These are phyloP conservation scores for Apostichopus japonicus DNA, from an alignment of 35 echinoderm and acorn worm genomes.

Conservation along the genomic window DNA sequence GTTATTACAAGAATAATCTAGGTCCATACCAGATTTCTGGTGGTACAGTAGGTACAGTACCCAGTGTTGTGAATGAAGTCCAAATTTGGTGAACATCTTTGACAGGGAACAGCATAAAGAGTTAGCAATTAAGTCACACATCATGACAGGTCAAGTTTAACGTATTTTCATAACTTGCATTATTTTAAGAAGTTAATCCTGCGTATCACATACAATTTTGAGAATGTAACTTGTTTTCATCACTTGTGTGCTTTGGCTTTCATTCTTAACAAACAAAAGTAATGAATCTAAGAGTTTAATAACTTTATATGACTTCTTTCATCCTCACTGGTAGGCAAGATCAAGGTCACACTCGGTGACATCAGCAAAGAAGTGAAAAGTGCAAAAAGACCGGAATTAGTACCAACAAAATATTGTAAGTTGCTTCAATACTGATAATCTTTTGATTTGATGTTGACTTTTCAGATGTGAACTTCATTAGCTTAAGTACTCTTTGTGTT, in stretches of 20 bases:
- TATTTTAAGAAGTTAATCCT: no score
- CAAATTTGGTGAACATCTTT: neutral
- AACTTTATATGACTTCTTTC: neutral
- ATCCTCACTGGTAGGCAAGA: slow-evolving; percentile 65
- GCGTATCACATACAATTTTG: no score
- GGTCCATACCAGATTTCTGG: no score
- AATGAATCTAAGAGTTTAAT: neutral
- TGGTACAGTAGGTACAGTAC: no score
- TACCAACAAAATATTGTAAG: slow-evolving; percentile 95
- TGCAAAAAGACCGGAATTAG: slow-evolving; percentile 81
- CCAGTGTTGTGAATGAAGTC: no score
- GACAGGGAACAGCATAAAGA: neutral
- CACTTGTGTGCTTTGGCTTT: no score
- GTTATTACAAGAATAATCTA: no score
- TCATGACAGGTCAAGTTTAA: neutral
- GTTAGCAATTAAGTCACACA: neutral
- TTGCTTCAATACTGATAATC: neutral
- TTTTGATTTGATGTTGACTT: no score
- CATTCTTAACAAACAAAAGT: no score
- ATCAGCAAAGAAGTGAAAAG: slow-evolving; percentile 79
- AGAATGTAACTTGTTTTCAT: no score
- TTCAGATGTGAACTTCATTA: no score
- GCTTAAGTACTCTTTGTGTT: no score
- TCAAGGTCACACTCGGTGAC: slow-evolving; percentile 78
- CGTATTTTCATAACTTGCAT: neutral